These are phyloP conservation scores for Trissoscelio sp. DNA, from an alignment of 2,888 invertebrate genomes.

Conservation along the genomic window DNA sequence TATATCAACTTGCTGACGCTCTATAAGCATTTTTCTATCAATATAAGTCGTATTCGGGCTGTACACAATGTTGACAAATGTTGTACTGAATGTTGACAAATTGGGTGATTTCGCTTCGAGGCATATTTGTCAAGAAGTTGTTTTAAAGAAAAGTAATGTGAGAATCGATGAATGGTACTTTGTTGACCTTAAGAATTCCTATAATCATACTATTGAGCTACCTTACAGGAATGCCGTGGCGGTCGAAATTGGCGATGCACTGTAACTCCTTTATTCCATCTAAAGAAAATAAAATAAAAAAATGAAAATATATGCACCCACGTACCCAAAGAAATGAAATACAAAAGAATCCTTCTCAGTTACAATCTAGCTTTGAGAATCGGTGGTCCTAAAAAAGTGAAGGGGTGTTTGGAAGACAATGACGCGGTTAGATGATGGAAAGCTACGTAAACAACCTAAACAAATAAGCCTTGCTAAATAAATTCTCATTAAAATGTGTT, in stretches of 20 bases:
- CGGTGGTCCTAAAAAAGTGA: conserved; percentile 50
- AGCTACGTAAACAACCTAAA: conserved; percentile 25
- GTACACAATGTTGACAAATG: too few relatives aligned
- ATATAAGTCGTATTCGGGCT: too few relatives aligned
- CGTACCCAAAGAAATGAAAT: conserved; percentile 74
- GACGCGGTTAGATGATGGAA: conserved; percentile 48
- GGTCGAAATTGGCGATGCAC: conserved; percentile 23
- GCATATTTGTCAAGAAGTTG: conserved; percentile 24
- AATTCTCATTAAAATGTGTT: conserved; percentile 45
- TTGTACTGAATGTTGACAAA: conserved; percentile 44
- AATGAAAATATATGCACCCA: conserved; percentile 68
- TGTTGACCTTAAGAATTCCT: conserved; percentile 29
- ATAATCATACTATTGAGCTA: conserved; percentile 26
- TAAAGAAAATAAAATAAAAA: conserved; percentile 17
- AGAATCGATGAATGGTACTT: conserved; percentile 30
- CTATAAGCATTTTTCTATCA: too few relatives aligned
- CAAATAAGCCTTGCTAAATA: conserved; percentile 8
- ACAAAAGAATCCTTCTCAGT: conserved; percentile 75
- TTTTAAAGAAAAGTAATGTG: conserved; percentile 9
- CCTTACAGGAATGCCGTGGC: conserved; percentile 18
- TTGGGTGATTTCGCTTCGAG: conserved; percentile 20
- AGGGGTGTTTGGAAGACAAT: conserved; percentile 45
- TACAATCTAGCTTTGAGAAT: conserved; percentile 77
- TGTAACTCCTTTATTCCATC: conserved; percentile 14
- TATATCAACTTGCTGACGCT: too few relatives aligned